Evolutionary conservation across 1,140 invertebrate species (phyloP), one percentile per base, ranked within the genome.

Genomic region (Oedothorax gibbosus): DNA sequence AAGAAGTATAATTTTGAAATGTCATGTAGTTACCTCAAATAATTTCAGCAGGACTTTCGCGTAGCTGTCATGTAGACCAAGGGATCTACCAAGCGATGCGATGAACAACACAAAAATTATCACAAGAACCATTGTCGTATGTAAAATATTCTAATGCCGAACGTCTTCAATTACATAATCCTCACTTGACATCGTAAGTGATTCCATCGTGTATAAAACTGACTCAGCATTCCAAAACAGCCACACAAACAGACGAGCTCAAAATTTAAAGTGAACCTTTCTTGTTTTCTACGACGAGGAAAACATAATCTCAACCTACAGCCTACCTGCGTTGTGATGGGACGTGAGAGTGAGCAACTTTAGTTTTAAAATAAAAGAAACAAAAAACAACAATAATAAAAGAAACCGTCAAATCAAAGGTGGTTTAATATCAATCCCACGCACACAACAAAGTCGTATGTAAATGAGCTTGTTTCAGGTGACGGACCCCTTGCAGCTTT

Each of bases 81-180:
- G 53, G 57, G 81, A 84, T 56, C 81, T 51, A 8, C 81, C 72
- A 14, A 84, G 21, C 14, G 81, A 84, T 66, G 81, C 81, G 14
- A 84, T 68, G 18, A 84, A 84, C 57, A 84, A 68, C 15, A 73
- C 72, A 64, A 84, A 75, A 53, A 84, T 76, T 60, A 84, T 73
- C 53, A 84, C 81, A n/a, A 84, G 50, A 18, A 84, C 81, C 81
- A 84, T 84, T 11, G 35, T 76, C 49, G 50, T 35, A 35, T 35
- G 35, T 71, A 62, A 66, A 72, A 21, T 21, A 75, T 53, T 9
- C 14, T 49, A 60, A 76, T 53, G 8, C 14, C 12, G 50, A 20
- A 81, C 49, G 51, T 12, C 14, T 12, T 81, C 57, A 7, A 35
- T 35, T 35, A 35, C 35, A 49, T 54, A 21, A 49, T 51, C 71